Conservation (phyloP, 1,140 invertebrate genomes). For the Archegozetes longisetosus region DNA sequence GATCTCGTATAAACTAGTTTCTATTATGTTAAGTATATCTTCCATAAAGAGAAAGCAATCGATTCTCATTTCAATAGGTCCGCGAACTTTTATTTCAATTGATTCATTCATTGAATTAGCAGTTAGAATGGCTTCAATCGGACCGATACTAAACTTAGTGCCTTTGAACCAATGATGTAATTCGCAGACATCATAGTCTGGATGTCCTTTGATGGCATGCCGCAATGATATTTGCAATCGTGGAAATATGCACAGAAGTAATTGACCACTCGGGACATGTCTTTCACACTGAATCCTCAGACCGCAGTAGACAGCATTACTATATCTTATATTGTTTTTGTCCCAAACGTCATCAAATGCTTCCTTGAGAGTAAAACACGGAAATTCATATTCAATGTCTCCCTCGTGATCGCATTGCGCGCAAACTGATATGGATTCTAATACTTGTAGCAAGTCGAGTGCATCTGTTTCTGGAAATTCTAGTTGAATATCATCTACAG, state of each 20-base stretch:
- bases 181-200: slow-evolving; percentile 30
- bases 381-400: slow-evolving; percentile 60
- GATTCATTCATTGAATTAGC: slow-evolving; percentile 1
- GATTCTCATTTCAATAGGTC: slow-evolving; percentile 22
- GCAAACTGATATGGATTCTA: slow-evolving; percentile 53
- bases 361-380: slow-evolving; percentile 56
- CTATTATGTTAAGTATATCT: slow-evolving; percentile 50
- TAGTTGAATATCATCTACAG: slow-evolving; percentile 57
- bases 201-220: background rate
- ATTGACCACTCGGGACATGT: slow-evolving; percentile 36
- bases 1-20: slow-evolving; percentile 41
- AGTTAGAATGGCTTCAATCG: slow-evolving; percentile 36
- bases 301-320: slow-evolving; percentile 46
- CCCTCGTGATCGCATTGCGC: slow-evolving; percentile 55
- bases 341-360: slow-evolving; percentile 55
- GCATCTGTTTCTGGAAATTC: slow-evolving; percentile 56
- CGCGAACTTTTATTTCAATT: slow-evolving; percentile 54
- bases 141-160: slow-evolving; percentile 54
- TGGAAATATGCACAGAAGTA: slow-evolving; percentile 48
- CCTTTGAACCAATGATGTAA: slow-evolving; percentile 63
- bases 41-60: slow-evolving; percentile 23
- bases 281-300: slow-evolving; percentile 39
- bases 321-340: slow-evolving; percentile 40
- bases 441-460: slow-evolving; percentile 44
- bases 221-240: slow-evolving; percentile 42